A percentile compares a stretch with the other conserved stretches of the same genome.
These are phyloP conservation scores for Camponotus floridanus DNA, from an alignment of 1,140 invertebrate genomes.

Conservation along the genomic window DNA sequence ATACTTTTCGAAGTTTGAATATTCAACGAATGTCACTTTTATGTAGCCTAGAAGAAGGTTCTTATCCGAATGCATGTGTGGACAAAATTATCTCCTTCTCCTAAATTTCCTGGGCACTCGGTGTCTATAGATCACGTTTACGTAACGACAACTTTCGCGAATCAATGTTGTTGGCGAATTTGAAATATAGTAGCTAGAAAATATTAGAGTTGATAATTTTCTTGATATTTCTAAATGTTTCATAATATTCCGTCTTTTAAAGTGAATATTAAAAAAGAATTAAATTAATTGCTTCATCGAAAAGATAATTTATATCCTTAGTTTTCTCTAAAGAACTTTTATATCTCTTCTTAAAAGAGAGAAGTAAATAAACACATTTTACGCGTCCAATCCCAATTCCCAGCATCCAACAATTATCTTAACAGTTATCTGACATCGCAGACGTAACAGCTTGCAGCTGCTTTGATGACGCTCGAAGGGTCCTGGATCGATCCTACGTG, in stretches of 20 bases:
- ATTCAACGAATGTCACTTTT: background rate
- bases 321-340: background rate
- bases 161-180: background rate
- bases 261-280: background rate
- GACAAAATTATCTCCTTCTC: background rate
- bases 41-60: background rate
- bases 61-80: background rate
- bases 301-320: background rate
- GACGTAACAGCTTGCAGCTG: conserved; percentile 39
- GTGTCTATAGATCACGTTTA: background rate
- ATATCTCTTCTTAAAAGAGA: background rate
- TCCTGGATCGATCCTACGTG: conserved; percentile 9
- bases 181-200: background rate
- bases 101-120: background rate
- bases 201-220: background rate
- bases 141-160: conserved; percentile 15
- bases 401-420: conserved; percentile 18
- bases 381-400: background rate
- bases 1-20: conserved; percentile 16
- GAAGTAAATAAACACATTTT: background rate
- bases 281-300: background rate
- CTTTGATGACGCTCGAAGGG: conserved; percentile 7
- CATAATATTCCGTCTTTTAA: background rate
- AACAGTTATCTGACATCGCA: conserved; percentile 11
- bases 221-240: background rate